These are phyloP conservation scores for Microctonus aethiopoides DNA, from an alignment of 2,888 invertebrate species.

Conservation along the genomic window DNA sequence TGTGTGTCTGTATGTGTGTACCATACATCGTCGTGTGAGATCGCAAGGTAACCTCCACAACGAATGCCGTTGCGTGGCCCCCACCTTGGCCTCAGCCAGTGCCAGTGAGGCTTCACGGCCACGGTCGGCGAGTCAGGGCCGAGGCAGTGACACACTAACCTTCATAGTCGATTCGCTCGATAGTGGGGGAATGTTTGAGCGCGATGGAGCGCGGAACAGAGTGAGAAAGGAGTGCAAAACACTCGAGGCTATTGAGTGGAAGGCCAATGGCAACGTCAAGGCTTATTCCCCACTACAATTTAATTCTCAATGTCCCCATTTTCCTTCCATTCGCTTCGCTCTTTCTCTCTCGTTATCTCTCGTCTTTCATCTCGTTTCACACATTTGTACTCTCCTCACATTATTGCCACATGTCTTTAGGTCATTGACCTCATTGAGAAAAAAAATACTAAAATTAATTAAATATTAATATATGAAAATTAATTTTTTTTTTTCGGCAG, in stretches of 20 bases:
- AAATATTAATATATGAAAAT: neutral
- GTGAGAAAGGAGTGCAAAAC: constrained; percentile 26
- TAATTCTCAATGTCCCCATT: constrained; percentile 50
- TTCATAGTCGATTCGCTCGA: constrained; percentile 48
- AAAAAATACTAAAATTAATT: constrained; percentile 4
- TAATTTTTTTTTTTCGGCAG: constrained; percentile 7
- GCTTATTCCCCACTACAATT: constrained; percentile 38
- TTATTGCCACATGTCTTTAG: constrained; percentile 46
- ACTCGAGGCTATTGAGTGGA: constrained; percentile 31
- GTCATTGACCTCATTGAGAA: constrained; percentile 53
- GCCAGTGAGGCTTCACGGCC: constrained; percentile 23
- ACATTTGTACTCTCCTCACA: constrained; percentile 24
- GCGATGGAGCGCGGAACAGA: constrained; percentile 22
- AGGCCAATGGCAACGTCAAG: constrained; percentile 45
- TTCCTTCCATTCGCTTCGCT: constrained; percentile 47
- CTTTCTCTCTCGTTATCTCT: constrained; percentile 43
- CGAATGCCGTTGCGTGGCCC: constrained; percentile 54
- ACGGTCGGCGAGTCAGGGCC: constrained; percentile 41
- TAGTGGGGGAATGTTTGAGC: neutral
- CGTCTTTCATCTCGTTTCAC: constrained; percentile 28
- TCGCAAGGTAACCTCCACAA: constrained; percentile 46
- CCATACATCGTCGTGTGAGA: constrained; percentile 18
- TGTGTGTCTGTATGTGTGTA: constrained; percentile 17
- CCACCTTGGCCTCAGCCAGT: constrained; percentile 36
- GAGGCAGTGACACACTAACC: constrained; percentile 63